Conservation (phyloP, 1,140 invertebrate species). For the Drosophila guanche region DNA sequence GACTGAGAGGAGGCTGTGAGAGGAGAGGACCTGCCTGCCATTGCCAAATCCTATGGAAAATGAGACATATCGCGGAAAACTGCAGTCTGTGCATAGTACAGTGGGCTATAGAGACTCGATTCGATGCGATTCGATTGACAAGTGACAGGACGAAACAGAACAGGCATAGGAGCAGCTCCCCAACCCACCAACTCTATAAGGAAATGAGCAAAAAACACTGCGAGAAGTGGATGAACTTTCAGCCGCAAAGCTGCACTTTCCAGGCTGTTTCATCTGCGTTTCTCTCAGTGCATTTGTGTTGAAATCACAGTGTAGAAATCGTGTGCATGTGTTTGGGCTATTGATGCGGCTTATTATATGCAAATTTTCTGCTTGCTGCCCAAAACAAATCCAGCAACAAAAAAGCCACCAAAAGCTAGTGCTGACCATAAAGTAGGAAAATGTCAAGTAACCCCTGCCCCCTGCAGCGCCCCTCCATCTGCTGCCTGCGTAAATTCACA, state of each 20-base stretch:
- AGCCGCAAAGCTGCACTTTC: not conserved
- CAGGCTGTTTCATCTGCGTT: not conserved
- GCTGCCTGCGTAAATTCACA: slow-evolving; percentile 80
- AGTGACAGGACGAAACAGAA: slow-evolving; percentile 59
- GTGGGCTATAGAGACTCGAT: not conserved
- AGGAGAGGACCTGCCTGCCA: slow-evolving; percentile 42
- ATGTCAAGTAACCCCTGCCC: slow-evolving; percentile 49
- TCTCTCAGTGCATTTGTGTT: slow-evolving; percentile 29
- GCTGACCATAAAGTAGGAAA: slow-evolving; percentile 79
- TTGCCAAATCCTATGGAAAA: slow-evolving; percentile 71
- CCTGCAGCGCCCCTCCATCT: no score
- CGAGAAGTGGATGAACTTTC: slow-evolving; percentile 11
- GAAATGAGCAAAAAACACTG: slow-evolving; percentile 27
- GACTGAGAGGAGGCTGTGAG: not conserved
- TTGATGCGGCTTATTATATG: slow-evolving; percentile 83
- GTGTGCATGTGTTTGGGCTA: slow-evolving; percentile 59
- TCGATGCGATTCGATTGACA: slow-evolving; percentile 59
- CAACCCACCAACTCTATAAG: slow-evolving; percentile 24
- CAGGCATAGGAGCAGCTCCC: slow-evolving; percentile 16
- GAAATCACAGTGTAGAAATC: slow-evolving; percentile 65
- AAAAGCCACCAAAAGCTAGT: slow-evolving; percentile 47
- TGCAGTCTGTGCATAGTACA: slow-evolving; percentile 42
- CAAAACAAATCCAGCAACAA: slow-evolving; percentile 52
- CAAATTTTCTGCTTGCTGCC: slow-evolving; percentile 62
- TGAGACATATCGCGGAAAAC: slow-evolving; percentile 80